Evolutionary conservation across 2,797 vertebrate genomes (phyloP), one percentile per base, ranked within the genome.

Genomic region (Macropus fuliginosus): DNA sequence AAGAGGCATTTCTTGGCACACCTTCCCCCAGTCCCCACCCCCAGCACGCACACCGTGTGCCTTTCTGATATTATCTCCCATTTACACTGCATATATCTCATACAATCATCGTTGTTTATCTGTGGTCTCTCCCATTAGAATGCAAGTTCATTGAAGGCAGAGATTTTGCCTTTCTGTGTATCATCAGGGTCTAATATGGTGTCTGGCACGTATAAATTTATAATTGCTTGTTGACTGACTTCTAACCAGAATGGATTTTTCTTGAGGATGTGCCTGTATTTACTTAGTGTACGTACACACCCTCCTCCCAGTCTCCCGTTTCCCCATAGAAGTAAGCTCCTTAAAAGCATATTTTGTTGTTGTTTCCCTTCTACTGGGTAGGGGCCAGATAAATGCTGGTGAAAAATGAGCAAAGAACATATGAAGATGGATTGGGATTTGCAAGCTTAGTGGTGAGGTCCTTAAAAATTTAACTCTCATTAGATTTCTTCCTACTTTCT

Each of bases 351-450:
- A 9, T 57, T 28, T 57, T 57, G 27, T 57, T 57, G 27, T 56
- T 56, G 5, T 66, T 29, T 66, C 62, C 10, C 11, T 62, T 62
- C 5, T 8, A 6, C 34, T 74, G 5, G 18, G 16, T 6, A 40
- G 62, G 34, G 16, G 34, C 34, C 13, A 12, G 18, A 92, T 31
- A 54, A 91, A 21, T 24, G 40, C 5, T 74, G 6, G 92, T 31
- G 52, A 96, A 34, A 54, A 5, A 28, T 92, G n/a, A 40, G 14
- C 62, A 93, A 95, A 27, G 55, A 50, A 59, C 91, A 93, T 9
- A 11, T 6, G 54, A 12, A 55, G 57, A 94, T 62, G 55, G 13
- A 46, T 91, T 11, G 21, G 13, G 27, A n/a, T 3, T 14, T 6
- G 27, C 18, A 81, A 55, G 5, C 91, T 94, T 90, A 90, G 28